Conservation (phyloP, 2,797 vertebrate genomes). For the Enoplosus armatus region DNA sequence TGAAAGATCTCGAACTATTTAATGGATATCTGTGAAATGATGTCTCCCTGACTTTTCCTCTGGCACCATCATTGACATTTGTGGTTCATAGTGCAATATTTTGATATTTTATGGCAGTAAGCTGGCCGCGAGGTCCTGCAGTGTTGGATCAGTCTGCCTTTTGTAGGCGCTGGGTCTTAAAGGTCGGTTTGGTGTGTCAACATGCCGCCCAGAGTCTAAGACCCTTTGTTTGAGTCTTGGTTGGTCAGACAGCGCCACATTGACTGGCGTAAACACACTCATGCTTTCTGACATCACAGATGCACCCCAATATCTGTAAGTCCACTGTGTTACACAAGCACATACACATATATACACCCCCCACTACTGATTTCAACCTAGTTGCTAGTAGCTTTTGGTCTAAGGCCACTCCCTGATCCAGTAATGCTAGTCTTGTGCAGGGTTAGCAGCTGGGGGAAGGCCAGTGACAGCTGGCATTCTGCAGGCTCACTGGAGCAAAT, state of each 20-base stretch:
- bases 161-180: conserved; percentile 30
- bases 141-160: conserved; percentile 21
- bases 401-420: conserved; percentile 57
- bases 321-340: not conserved
- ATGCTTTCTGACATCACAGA: not conserved
- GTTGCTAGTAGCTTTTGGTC: conserved; percentile 30
- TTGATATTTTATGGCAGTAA: not conserved
- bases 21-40: not conserved
- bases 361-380: conserved; percentile 8
- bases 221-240: conserved; percentile 39
- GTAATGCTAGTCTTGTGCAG: conserved; percentile 64
- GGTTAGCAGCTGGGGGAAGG: conserved; percentile 64
- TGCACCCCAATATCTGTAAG: conserved; percentile 6
- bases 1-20: not conserved
- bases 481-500: conserved; percentile 64
- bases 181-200: conserved; percentile 47
- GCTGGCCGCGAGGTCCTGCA: not conserved
- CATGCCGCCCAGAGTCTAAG: conserved; percentile 32
- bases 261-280: not conserved
- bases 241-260: conserved; percentile 10
- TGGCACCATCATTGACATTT: not conserved
- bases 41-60: not conserved
- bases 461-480: conserved; percentile 75
- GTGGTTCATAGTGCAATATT: not conserved
- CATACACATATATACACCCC: not conserved